phyloP scores from a whole-genome alignment of 2,113 vertebrate genomes.

The Crotalus viridis region DNA sequence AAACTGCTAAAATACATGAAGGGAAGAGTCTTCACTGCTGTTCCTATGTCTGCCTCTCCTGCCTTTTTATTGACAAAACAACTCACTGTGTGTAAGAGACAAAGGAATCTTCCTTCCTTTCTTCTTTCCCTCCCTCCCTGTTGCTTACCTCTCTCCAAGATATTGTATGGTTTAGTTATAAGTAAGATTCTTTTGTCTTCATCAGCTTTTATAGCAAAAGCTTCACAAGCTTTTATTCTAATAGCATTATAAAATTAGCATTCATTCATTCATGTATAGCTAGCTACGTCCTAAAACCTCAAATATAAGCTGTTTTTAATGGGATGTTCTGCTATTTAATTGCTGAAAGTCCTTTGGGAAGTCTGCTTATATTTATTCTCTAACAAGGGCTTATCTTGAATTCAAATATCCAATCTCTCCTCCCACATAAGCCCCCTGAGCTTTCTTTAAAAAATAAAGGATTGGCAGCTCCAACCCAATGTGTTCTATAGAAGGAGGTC shows the following conservation, averaged over 20 bases:
- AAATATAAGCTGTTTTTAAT: background rate
- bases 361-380: background rate
- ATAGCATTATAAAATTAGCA: background rate
- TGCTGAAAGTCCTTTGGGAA: background rate
- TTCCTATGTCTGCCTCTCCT: background rate
- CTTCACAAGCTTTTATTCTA: background rate
- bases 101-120: background rate
- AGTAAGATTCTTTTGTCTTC: background rate
- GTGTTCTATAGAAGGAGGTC: background rate
- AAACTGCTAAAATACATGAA: background rate
- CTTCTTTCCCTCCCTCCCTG: background rate
- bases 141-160: background rate
- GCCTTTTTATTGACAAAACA: background rate
- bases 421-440: background rate
- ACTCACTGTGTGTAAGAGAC: background rate
- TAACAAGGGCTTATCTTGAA: background rate
- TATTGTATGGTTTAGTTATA: rapidly evolving
- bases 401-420: background rate
- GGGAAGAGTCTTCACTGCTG: background rate
- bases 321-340: background rate
- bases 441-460: background rate
- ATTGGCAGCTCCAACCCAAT: background rate
- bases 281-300: background rate
- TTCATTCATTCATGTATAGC: background rate
- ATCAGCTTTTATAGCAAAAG: background rate